Evolutionary conservation across 2,888 invertebrate genomes (phyloP).

Genomic region (Himalopsyche japonica): DNA sequence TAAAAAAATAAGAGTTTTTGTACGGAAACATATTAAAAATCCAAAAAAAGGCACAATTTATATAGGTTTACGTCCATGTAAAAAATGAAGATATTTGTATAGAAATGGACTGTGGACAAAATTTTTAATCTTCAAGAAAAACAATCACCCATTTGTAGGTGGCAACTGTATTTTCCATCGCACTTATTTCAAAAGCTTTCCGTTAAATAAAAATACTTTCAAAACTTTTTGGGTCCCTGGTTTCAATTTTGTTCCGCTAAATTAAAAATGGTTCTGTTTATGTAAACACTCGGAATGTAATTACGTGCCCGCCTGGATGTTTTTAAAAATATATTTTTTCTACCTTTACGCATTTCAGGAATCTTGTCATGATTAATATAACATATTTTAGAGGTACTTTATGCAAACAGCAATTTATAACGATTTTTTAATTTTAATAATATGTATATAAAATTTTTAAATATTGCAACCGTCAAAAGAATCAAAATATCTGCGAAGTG

Average conservation of each 20-base stretch:
- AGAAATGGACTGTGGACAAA: no score
- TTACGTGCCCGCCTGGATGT: not conserved
- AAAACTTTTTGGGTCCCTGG: not conserved
- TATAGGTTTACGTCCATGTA: no score
- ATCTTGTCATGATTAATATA: not conserved
- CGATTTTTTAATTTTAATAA: not conserved
- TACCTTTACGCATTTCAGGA: not conserved
- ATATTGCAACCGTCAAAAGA: not conserved
- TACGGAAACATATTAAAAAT: no score
- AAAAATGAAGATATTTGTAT: no score
- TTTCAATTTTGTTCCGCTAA: not conserved
- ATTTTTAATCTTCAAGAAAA: no score
- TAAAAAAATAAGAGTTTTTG: no score
- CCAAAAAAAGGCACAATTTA: no score
- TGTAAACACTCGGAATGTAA: not conserved
- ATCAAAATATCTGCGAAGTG: no score
- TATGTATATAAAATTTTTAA: not conserved
- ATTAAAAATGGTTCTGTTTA: not conserved
- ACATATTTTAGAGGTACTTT: not conserved
- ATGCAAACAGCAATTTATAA: not conserved
- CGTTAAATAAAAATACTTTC: not conserved
- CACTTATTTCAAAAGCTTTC: not conserved
- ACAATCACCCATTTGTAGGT: no score
- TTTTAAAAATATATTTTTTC: not conserved
- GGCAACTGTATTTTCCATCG: no score